These are phyloP conservation scores for Nymphalis polychloros DNA, from an alignment of 2,888 invertebrate species.

Conservation along the genomic window DNA sequence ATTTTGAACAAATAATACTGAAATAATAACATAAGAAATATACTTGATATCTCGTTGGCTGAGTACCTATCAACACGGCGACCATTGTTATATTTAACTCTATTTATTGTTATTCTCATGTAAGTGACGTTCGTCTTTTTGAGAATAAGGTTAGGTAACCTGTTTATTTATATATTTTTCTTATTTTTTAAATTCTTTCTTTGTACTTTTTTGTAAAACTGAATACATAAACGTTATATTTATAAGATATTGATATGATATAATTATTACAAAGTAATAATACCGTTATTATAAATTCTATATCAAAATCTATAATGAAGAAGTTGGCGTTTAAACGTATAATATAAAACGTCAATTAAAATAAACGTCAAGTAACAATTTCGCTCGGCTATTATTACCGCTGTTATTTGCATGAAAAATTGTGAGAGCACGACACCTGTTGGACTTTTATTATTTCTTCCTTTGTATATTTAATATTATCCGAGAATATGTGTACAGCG, in stretches of 20 bases:
- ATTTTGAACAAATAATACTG: too few species aligned
- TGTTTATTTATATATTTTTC: too few species aligned
- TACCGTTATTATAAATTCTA: background rate
- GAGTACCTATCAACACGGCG: too few species aligned
- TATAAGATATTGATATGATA: too few species aligned
- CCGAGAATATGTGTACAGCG: background rate
- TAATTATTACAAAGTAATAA: background rate
- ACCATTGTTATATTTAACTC: too few species aligned
- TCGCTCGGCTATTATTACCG: conserved; percentile 13
- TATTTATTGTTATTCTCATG: too few species aligned
- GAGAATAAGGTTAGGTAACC: too few species aligned
- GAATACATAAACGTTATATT: background rate
- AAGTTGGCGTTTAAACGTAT: conserved; percentile 8
- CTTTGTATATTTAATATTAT: conserved; percentile 7
- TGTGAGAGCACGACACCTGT: conserved; percentile 31
- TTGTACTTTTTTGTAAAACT: too few species aligned
- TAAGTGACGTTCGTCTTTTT: too few species aligned
- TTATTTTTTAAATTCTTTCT: too few species aligned
- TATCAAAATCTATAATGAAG: background rate
- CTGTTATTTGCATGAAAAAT: conserved; percentile 35
- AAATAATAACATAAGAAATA: too few species aligned
- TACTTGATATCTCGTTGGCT: too few species aligned
- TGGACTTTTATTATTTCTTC: background rate
- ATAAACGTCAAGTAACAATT: conserved; percentile 18
- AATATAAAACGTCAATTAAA: conserved; percentile 13